Percentiles rank a stretch among this genome's conserved stretches.
phyloP scores from a whole-genome alignment of 2,888 invertebrate species.

The Nysson spinosus region DNA sequence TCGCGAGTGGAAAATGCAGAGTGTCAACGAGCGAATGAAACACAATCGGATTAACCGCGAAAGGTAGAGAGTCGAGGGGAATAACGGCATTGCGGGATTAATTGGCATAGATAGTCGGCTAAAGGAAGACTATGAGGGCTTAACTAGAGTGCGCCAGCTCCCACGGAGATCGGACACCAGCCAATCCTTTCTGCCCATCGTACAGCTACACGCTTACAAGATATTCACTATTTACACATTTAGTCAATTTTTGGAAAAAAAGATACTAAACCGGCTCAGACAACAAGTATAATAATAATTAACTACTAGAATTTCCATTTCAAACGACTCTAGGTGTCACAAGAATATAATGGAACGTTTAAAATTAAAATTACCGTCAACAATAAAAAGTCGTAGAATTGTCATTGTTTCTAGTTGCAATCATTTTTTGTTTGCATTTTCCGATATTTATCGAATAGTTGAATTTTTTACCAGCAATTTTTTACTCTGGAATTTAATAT shows the following conservation, averaged over 20 bases:
- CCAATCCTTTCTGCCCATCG: conserved; percentile 45
- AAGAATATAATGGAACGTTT: too few species aligned
- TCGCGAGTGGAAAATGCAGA: conserved; percentile 19
- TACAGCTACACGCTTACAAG: conserved; percentile 39
- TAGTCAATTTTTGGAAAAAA: too few species aligned
- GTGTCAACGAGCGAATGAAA: not conserved
- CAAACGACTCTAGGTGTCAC: too few species aligned
- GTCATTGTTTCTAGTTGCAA: too few species aligned
- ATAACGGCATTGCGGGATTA: conserved; percentile 41
- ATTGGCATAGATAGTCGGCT: conserved; percentile 53
- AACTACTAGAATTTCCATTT: too few species aligned
- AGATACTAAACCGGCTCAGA: too few species aligned
- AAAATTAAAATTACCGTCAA: too few species aligned
- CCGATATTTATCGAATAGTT: too few species aligned
- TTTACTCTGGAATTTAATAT: not conserved
- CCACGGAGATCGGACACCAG: conserved; percentile 65
- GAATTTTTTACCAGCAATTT: not conserved
- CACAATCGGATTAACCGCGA: conserved; percentile 40
- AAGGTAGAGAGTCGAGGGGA: conserved; percentile 1
- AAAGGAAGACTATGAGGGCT: conserved; percentile 57
- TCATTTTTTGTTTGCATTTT: too few species aligned
- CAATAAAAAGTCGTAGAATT: too few species aligned
- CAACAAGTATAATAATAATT: too few species aligned
- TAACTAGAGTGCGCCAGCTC: conserved; percentile 61
- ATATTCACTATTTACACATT: conserved; percentile 15